Evolutionary conservation across 2,888 invertebrate genomes (phyloP), one percentile per base, ranked within the genome.

Genomic region (Thera obeliscata): DNA sequence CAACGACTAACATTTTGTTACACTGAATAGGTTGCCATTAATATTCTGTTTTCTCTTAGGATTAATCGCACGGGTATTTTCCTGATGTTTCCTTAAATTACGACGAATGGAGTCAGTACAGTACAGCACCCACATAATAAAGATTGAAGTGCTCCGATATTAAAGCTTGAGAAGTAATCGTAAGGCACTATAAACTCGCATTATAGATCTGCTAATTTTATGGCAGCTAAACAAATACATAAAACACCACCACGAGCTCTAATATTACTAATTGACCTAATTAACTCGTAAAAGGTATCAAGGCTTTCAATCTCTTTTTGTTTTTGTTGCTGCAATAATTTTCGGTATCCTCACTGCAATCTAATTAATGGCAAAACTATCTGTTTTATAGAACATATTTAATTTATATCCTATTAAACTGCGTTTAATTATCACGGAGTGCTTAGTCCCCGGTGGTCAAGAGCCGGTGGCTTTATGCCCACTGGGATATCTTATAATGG

Each of bases 401-500:
- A 2, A 9, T 3, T 38, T 35, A 41, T 33, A 48, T 61, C n/a
- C 49, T 38, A 63, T 52, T 56, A 60, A 63, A 57, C 56, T 36
- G 60, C 36, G 43, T 58, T 69, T 67, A 66, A 64, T 65, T 69
- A 69, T 46, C 36, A 41, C 33, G 57, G 61, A 64, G 63, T 64
- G 58, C 61, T 67, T 54, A 66, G 49, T 68, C 59, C 61, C 48
- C 52, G 64, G 65, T 70, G 68, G 63, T 70, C 63, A 63, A 68
- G 61, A 65, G 38, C 71, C 71, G 64, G 70, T 73, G 63, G 73
- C 59, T 76, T 75, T 76, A 78, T 79, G 67, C 74, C 76, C 76
- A 78, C 75, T 77, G 76, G 76, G 76, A 78, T 82, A 78, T 82
- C 77, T 81, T 75, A 76, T 87, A 85, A 87, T 84, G 82, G 84